A percentile compares a stretch with the other conserved stretches of the same genome.
phyloP scores from a whole-genome alignment of 2,888 invertebrate genomes.

The Folsomia manolachei region DNA sequence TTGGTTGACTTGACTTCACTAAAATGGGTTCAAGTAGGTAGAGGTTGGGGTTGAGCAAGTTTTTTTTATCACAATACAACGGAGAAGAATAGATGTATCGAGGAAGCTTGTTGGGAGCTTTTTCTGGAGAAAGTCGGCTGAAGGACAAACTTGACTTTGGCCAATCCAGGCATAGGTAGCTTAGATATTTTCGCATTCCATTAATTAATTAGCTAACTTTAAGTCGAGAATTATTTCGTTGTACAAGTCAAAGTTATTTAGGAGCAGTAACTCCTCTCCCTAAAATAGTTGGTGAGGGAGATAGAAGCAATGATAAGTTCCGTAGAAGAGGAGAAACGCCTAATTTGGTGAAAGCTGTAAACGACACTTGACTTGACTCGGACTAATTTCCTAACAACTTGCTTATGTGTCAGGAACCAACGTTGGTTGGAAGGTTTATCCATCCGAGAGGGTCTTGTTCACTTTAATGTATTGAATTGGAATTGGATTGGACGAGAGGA shows the following conservation, averaged over 20 bases:
- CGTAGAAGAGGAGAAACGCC: no score
- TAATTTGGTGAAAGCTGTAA: slow-evolving; percentile 24
- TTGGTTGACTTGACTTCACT: not conserved
- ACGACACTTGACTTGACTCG: slow-evolving; percentile 40
- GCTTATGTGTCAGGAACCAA: not conserved
- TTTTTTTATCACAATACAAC: not conserved
- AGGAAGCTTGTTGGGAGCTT: no score
- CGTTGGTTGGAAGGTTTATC: not conserved
- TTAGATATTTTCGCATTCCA: not conserved
- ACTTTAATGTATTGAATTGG: not conserved
- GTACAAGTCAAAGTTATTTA: not conserved
- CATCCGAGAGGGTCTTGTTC: no score
- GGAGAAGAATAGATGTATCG: no score
- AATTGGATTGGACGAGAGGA: not conserved
- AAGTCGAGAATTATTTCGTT: not conserved
- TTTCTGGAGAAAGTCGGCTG: no score
- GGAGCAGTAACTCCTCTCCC: not conserved
- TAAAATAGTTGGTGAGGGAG: not conserved
- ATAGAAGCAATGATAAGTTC: not conserved
- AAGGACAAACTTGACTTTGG: no score
- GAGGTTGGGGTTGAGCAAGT: not conserved
- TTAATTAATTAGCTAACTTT: not conserved
- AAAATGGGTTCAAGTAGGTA: no score
- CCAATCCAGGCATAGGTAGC: no score
- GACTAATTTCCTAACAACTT: not conserved